phyloP scores from a whole-genome alignment of 2,113 vertebrate species.

The Odontesthes bonariensis region DNA sequence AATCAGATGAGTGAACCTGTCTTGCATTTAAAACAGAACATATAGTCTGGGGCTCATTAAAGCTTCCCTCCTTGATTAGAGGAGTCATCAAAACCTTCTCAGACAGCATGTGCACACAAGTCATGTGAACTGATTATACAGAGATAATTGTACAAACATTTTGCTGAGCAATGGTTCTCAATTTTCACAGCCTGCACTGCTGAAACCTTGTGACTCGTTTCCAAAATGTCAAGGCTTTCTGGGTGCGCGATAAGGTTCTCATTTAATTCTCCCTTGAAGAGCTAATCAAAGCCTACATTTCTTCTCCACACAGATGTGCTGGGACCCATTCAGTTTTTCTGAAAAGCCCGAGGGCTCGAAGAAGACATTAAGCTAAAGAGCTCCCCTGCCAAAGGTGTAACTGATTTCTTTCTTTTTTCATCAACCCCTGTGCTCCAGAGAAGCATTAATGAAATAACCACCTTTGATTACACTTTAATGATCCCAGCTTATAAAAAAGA shows the following conservation, averaged over 20 bases:
- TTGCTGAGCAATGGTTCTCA: constrained; percentile 36
- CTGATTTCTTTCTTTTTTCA: not conserved
- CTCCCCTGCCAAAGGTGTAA: not conserved
- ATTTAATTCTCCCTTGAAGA: constrained; percentile 28
- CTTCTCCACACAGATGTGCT: constrained; percentile 13
- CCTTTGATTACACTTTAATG: constrained; percentile 1
- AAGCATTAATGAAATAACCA: constrained; percentile 1
- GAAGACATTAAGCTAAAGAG: not conserved
- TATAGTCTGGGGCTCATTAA: no score
- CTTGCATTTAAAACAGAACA: constrained; percentile 7
- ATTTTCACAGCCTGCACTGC: constrained; percentile 22
- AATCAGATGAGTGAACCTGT: not conserved
- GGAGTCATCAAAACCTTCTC: not conserved
- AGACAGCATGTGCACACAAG: not conserved
- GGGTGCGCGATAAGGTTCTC: constrained; percentile 14
- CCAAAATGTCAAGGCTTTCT: constrained; percentile 37
- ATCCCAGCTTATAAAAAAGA: constrained; percentile 1
- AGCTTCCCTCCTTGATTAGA: constrained; percentile 14
- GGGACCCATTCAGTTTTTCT: constrained; percentile 16
- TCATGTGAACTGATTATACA: not conserved
- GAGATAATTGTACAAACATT: constrained; percentile 14
- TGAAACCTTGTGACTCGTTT: constrained; percentile 56
- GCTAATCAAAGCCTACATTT: constrained; percentile 27
- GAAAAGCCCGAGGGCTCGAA: constrained; percentile 3
- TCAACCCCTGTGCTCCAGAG: not conserved